Conservation (phyloP, 2,888 invertebrate genomes). For the Cepaea hortensis region DNA sequence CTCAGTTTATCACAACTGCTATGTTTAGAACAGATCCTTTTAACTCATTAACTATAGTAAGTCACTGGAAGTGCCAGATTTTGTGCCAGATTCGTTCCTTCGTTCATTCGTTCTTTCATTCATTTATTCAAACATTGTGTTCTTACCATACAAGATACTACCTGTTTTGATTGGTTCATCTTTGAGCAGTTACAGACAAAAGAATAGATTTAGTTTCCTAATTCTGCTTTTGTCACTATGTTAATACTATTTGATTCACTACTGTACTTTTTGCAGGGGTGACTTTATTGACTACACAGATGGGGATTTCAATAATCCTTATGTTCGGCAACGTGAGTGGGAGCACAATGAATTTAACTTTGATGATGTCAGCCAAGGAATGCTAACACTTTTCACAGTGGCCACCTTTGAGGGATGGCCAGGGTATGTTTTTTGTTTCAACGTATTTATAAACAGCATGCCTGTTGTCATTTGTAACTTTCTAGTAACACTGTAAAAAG, state of each 20-base stretch:
- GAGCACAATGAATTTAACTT: slow-evolving; percentile 94
- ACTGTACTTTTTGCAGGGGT: slow-evolving; percentile 82
- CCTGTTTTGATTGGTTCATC: too few relatives aligned
- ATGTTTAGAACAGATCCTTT: too few relatives aligned
- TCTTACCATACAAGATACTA: too few relatives aligned
- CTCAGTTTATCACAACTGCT: too few relatives aligned
- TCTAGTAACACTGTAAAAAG: too few relatives aligned
- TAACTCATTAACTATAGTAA: too few relatives aligned
- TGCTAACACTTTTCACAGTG: slow-evolving; percentile 98
- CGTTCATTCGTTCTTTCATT: too few relatives aligned
- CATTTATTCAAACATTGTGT: too few relatives aligned
- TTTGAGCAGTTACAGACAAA: too few relatives aligned
- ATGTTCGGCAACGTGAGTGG: slow-evolving; percentile 87
- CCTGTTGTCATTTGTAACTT: neutral
- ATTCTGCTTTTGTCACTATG: neutral
- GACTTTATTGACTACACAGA: slow-evolving; percentile 92
- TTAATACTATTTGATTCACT: neutral
- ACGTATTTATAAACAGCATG: neutral
- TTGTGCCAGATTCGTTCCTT: too few relatives aligned
- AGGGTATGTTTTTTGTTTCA: slow-evolving; percentile 79
- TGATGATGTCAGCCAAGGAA: slow-evolving; percentile 97
- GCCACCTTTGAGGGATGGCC: slow-evolving; percentile 99
- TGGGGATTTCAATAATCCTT: slow-evolving; percentile 88
- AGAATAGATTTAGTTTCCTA: neutral
- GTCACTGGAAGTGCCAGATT: too few relatives aligned